Base-by-base conservation (phyloP, 2,797 vertebrate species). In the Cossypha caffra region DNA sequence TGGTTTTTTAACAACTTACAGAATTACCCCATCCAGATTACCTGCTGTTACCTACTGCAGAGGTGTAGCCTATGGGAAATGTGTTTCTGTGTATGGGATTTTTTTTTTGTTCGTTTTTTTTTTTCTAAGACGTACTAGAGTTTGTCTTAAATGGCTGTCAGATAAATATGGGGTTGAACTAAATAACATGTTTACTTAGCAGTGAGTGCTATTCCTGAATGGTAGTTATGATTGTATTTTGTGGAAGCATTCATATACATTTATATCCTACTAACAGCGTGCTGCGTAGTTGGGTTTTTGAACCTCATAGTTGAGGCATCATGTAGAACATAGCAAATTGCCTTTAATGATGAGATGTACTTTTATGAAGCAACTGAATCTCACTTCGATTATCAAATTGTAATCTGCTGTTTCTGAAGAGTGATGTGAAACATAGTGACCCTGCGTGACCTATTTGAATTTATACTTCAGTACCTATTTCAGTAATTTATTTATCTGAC, bases 401-500 rank as follows among this genome's bases (percentile, higher is more conserved):
- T 38, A 58, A 61, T 81, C 17, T 68, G 5, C 38, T 72, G 16
- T 78, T 83, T 78, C 37, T 73, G 51, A 83, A 78, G 47, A 83
- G 47, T 64, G 43, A 88, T 68, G 40, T 83, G 69, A 88, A 81
- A 62, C 37, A n/a, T 26, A 75, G 54, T 72, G 88, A 73, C 62
- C 69, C 33, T 81, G 28, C 33, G 59, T 55, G 63, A 81, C 76
- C 51, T 75, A 15, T 66, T 48, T 83, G 58, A 86, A 75, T 94
- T 90, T 75, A 66, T 81, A 38, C 47, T 86, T 31, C 40, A 72
- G 58, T 64, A 71, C 17, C 77, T 25, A 24, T 92, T 92, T 84
- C 18, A 66, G 58, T 80, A 81, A 84, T 91, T 93, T 85, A 90
- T 94, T 95, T 95, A 45, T 93, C 61, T 93, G 76, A 31, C 48